These are phyloP conservation scores for Hestina assimilis DNA, from an alignment of 1,140 invertebrate genomes.

Conservation along the genomic window DNA sequence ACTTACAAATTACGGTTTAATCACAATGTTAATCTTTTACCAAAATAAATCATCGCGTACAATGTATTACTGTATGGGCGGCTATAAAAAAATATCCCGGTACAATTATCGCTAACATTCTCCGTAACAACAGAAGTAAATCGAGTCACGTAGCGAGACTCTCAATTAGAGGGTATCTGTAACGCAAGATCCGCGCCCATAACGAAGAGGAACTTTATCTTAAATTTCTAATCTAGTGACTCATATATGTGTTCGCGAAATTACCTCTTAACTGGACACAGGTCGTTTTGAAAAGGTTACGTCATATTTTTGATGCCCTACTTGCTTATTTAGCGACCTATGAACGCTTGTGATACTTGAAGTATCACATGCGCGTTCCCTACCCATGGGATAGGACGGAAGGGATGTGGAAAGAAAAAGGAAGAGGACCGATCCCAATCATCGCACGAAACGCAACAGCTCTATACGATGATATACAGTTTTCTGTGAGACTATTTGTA, in stretches of 20 bases:
- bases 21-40: slow-evolving; percentile 6
- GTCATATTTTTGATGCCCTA: no score
- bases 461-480: no score
- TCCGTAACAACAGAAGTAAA: slow-evolving; percentile 48
- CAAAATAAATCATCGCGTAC: slow-evolving; percentile 5
- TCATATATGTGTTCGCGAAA: slow-evolving; percentile 43
- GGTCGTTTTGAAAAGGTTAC: neutral
- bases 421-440: no score
- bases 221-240: slow-evolving; percentile 59
- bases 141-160: slow-evolving; percentile 33
- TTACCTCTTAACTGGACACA: slow-evolving; percentile 52
- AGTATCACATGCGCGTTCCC: no score
- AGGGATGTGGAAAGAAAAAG: no score
- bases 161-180: slow-evolving; percentile 51
- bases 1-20: neutral
- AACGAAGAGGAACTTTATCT: slow-evolving; percentile 44
- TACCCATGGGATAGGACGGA: no score
- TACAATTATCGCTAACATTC: slow-evolving; percentile 43
- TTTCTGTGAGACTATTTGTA: no score
- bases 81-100: slow-evolving; percentile 41
- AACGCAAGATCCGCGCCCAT: slow-evolving; percentile 46
- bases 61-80: slow-evolving; percentile 19
- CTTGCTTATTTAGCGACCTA: no score
- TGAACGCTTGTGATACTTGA: no score
- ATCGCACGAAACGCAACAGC: no score